Base-by-base conservation (phyloP, 1,140 invertebrate genomes). In the Plectus sambesii region DNA sequence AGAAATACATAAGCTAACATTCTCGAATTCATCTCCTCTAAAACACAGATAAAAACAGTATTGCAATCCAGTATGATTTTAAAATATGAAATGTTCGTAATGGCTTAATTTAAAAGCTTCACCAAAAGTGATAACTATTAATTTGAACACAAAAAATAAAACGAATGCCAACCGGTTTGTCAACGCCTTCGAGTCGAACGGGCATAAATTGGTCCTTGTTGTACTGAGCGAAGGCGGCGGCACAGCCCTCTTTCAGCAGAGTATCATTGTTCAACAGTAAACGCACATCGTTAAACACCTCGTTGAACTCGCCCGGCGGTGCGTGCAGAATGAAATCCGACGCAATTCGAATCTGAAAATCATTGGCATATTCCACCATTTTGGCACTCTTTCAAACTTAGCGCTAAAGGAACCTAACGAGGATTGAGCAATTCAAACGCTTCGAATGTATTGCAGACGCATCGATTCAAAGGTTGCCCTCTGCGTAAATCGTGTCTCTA, bases 161-260 rank as follows among this genome's bases (percentile, higher is more conserved):
- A 20, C 41, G 19, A 47, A 17, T 23, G 53, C 55, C 54, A 43
- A 74, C 73, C 63, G 81, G 81, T 61, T 83, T 78, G 46, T 87
- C 83, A 47, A 81, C 80, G 60, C 84, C 84, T 58, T 89, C 84
- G 49, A 97, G 78, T 73, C 82, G 79, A 61, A 94, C 89, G 66
- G 90, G 88, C 69, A 89, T 94, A 72, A 97, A 82, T 78, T 98
- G 93, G 73, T 97, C 89, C 77, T 92, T 96, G 76, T 97, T 94
- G 77, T 98, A 97, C 65, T 89, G 84, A 55, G 87, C 83, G 78
- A 97, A 94, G 51, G 89, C 87, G 56, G 83, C 84, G 69, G 40
- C 62, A 35, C 42, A 59, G 61, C 86, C 86, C 74, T 97, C 87
- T 74, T 92, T 92, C 26, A 98, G 76, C 33, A 99, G 76, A 55